Conservation (phyloP, 53 echinoderm and acorn worm species). For the Patiria pectinifera region DNA sequence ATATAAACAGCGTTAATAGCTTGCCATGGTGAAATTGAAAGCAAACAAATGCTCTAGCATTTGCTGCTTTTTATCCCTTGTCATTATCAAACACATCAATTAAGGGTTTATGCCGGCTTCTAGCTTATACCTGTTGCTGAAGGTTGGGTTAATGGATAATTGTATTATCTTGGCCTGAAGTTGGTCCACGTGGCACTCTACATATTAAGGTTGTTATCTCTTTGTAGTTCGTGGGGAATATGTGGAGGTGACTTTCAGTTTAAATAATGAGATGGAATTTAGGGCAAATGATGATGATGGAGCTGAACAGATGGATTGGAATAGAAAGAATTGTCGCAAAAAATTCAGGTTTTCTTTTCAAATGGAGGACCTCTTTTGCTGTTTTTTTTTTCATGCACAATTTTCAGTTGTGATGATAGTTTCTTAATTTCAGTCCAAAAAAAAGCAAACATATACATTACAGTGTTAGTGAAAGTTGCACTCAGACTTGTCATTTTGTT, state of each 20-base stretch:
- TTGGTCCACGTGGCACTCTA: slow-evolving; percentile 36
- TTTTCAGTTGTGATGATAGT: neutral
- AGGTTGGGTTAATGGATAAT: slow-evolving; percentile 34
- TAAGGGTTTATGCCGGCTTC: neutral
- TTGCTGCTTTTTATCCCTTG: slow-evolving; percentile 8
- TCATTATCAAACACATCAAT: slow-evolving; percentile 38
- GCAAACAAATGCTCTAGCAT: slow-evolving; percentile 13
- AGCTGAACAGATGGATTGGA: neutral
- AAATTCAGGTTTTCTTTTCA: neutral
- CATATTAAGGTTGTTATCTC: neutral
- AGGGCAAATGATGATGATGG: neutral
- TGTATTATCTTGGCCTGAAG: slow-evolving; percentile 11
- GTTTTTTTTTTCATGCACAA: neutral
- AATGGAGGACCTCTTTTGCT: neutral
- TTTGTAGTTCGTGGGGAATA: neutral
- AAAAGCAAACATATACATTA: no score
- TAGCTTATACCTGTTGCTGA: slow-evolving; percentile 12
- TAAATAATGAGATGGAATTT: neutral
- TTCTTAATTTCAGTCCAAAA: neutral
- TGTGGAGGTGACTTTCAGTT: neutral
- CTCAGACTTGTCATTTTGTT: no score
- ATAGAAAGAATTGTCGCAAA: no score
- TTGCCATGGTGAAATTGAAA: slow-evolving; percentile 37
- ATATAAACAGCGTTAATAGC: slow-evolving; percentile 44
- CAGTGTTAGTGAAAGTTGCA: no score